phyloP scores from a whole-genome alignment of 2,888 invertebrate species.

The Dendrolimus pini region DNA sequence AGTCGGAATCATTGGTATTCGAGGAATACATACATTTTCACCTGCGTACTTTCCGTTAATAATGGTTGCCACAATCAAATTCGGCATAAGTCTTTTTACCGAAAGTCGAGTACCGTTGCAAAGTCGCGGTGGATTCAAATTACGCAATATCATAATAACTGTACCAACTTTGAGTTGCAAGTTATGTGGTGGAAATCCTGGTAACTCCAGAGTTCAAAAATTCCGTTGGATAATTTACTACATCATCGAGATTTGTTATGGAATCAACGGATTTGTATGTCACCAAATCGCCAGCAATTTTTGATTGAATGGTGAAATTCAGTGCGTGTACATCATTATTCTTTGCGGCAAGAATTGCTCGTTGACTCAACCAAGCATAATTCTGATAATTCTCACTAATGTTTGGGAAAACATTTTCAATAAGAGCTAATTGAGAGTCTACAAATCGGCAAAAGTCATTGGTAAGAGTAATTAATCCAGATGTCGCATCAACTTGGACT shows the following conservation, averaged over 20 bases:
- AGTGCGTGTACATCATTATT: slow-evolving; percentile 19
- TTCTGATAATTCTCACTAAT: slow-evolving; percentile 18
- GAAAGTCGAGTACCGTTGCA: no score
- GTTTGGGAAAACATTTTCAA: slow-evolving; percentile 21
- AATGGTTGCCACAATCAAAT: no score
- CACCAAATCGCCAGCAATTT: slow-evolving; percentile 13
- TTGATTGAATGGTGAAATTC: slow-evolving; percentile 14
- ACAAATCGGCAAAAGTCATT: slow-evolving; percentile 11
- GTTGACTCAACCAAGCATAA: slow-evolving; percentile 23
- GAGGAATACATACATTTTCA: no score
- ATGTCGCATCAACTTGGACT: no score
- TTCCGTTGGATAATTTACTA: no score
- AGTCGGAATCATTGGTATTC: no score
- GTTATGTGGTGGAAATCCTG: slow-evolving; percentile 18
- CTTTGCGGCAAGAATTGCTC: slow-evolving; percentile 25
- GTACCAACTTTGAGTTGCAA: slow-evolving; percentile 19
- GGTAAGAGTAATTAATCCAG: no score
- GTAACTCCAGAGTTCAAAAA: slow-evolving; percentile 14
- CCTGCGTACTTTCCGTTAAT: no score
- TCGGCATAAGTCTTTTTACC: no score
- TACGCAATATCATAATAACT: slow-evolving; percentile 21
- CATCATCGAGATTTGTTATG: slow-evolving; percentile 14
- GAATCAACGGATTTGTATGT: slow-evolving; percentile 17
- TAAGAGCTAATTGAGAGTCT: slow-evolving; percentile 12
- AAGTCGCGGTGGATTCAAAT: slow-evolving; percentile 19